phyloP scores from a whole-genome alignment of 2,797 vertebrate genomes.

The Aulostomus chinensis region DNA sequence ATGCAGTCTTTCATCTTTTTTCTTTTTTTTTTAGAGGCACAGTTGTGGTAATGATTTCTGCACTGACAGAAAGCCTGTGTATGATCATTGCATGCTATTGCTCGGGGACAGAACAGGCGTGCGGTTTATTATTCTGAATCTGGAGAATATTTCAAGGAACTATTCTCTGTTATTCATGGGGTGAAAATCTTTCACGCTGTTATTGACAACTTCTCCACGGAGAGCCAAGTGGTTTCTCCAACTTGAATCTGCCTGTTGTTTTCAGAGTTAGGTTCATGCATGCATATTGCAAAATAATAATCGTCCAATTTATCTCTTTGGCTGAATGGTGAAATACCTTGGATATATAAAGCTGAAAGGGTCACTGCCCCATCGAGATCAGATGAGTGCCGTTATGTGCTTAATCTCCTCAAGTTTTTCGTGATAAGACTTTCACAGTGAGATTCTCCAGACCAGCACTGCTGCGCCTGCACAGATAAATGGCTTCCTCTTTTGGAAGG shows the following conservation, averaged over 20 bases:
- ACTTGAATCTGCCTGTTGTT: constrained; percentile 27
- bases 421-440: constrained; percentile 73
- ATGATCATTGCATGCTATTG: constrained; percentile 64
- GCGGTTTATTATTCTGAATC: constrained; percentile 65
- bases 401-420: constrained; percentile 61
- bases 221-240: constrained; percentile 51
- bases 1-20: constrained; percentile 73
- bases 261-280: constrained; percentile 21
- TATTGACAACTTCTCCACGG: constrained; percentile 61
- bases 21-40: constrained; percentile 68
- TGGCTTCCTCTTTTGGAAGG: constrained; percentile 77
- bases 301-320: constrained; percentile 49
- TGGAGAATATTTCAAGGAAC: constrained; percentile 72
- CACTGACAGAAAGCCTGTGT: constrained; percentile 66
- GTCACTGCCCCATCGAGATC: constrained; percentile 17
- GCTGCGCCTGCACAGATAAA: constrained; percentile 76
- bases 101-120: constrained; percentile 57
- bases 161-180: constrained; percentile 48
- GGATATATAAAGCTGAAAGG: constrained; percentile 47
- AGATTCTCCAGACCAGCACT: constrained; percentile 76
- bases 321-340: constrained; percentile 52
- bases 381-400: constrained; percentile 60
- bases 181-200: constrained; percentile 62
- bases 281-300: constrained; percentile 60
- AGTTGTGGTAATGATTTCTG: constrained; percentile 69